Conservation (phyloP, 2,888 invertebrate species). For the Galeopsomyia nigrocyanea region DNA sequence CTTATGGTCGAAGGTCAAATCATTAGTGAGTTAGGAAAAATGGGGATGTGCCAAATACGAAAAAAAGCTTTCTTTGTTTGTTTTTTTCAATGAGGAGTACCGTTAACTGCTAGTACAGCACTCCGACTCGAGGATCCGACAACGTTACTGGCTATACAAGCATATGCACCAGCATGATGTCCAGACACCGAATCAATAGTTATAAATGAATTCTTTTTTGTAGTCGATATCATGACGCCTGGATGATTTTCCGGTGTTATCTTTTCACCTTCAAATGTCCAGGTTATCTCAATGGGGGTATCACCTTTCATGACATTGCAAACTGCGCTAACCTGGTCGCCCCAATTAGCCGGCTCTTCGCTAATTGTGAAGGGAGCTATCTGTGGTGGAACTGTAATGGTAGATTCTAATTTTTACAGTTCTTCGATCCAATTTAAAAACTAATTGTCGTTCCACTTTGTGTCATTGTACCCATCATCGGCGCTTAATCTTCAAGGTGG, state of each 20-base stretch:
- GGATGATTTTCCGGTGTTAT: constrained; percentile 63
- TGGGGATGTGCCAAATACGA: background rate
- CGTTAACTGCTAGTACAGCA: constrained; percentile 71
- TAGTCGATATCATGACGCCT: constrained; percentile 72
- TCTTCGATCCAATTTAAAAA: too few relatives aligned
- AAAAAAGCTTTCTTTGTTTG: background rate
- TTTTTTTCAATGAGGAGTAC: constrained; percentile 62
- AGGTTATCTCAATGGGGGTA: constrained; percentile 77
- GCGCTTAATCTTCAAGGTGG: too few relatives aligned
- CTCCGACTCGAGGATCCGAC: constrained; percentile 71
- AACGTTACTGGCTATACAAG: constrained; percentile 72
- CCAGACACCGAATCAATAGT: constrained; percentile 72
- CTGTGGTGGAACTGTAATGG: constrained; percentile 70
- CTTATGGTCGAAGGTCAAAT: background rate
- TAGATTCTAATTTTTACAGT: background rate
- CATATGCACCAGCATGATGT: constrained; percentile 73
- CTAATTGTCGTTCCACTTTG: too few relatives aligned
- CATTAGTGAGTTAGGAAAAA: background rate
- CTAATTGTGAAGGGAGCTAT: constrained; percentile 74
- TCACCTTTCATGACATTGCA: constrained; percentile 82
- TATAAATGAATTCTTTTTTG: constrained; percentile 71
- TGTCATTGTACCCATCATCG: too few relatives aligned
- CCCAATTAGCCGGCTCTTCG: constrained; percentile 75
- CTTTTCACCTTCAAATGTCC: constrained; percentile 74
- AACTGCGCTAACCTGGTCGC: constrained; percentile 79